phyloP scores from a whole-genome alignment of 2,888 invertebrate genomes.

The Lithosia quadra region DNA sequence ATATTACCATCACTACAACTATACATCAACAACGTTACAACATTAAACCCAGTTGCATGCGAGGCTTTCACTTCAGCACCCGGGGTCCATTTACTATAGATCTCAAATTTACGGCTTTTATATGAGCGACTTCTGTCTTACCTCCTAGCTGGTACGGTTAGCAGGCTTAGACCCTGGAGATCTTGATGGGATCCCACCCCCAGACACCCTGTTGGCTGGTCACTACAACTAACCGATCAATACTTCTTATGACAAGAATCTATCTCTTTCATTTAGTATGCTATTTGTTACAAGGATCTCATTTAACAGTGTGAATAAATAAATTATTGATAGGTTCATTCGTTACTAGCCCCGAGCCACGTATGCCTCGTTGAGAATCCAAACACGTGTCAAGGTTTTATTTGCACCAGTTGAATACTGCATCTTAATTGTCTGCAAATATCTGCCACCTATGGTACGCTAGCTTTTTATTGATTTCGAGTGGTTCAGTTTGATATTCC shows the following conservation, averaged over 20 bases:
- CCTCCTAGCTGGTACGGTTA: not conserved
- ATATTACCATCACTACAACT: not conserved
- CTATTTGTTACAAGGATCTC: not conserved
- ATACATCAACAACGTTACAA: not conserved
- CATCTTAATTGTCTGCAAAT: not conserved
- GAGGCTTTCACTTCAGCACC: too few species aligned
- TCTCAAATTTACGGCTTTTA: too few species aligned
- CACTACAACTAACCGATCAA: not conserved
- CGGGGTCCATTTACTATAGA: too few species aligned
- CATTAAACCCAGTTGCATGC: too few species aligned
- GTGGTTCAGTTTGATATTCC: not conserved
- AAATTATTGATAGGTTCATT: not conserved
- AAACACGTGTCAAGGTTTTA: constrained; percentile 1
- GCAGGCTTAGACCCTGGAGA: not conserved
- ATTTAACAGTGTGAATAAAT: constrained; percentile 1
- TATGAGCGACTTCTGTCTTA: too few species aligned
- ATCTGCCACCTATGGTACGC: not conserved
- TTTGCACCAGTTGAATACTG: constrained; percentile 4
- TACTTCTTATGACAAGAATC: not conserved
- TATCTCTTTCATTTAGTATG: not conserved
- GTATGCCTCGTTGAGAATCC: not conserved
- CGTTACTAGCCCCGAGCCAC: not conserved
- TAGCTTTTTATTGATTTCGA: not conserved
- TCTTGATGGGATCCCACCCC: not conserved
- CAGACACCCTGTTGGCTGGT: not conserved